A percentile compares a stretch with the other conserved stretches of the same genome.
Evolutionary conservation across 2,888 invertebrate genomes (phyloP).

Genomic region (Oligia strigilis): DNA sequence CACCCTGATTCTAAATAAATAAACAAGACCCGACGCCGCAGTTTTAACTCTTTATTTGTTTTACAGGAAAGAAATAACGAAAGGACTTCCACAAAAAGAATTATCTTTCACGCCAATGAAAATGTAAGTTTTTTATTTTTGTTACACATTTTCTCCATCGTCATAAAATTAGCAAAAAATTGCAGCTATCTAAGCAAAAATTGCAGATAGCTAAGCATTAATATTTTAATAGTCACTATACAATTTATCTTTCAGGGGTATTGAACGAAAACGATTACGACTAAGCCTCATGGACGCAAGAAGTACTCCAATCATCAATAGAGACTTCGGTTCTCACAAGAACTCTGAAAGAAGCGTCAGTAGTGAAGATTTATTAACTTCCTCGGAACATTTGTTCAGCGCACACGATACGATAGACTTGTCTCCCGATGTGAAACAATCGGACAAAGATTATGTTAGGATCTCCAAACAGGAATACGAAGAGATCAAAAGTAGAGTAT

Average conservation of each 20-base stretch:
- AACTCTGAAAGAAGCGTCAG: slow-evolving; percentile 85
- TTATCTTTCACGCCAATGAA: slow-evolving; percentile 91
- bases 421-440: slow-evolving; percentile 83
- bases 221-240: neutral
- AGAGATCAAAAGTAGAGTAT: slow-evolving; percentile 94
- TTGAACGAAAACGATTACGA: slow-evolving; percentile 87
- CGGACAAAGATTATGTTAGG: slow-evolving; percentile 91
- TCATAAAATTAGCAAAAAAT: neutral
- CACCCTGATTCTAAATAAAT: neutral
- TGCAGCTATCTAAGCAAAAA: neutral
- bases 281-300: slow-evolving; percentile 86
- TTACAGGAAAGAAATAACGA: slow-evolving; percentile 92
- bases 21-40: neutral
- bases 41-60: slow-evolving; percentile 44
- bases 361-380: slow-evolving; percentile 86
- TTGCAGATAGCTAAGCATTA: too few species aligned
- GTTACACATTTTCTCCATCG: neutral
- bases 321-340: slow-evolving; percentile 81
- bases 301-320: slow-evolving; percentile 84
- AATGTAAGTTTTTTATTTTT: slow-evolving; percentile 88
- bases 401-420: slow-evolving; percentile 86
- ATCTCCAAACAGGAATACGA: slow-evolving; percentile 94
- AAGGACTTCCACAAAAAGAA: slow-evolving; percentile 91
- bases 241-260: slow-evolving; percentile 77
- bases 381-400: slow-evolving; percentile 85